Evolutionary conservation across 1,140 invertebrate species (phyloP).

Genomic region (Caerostris extrusa): DNA sequence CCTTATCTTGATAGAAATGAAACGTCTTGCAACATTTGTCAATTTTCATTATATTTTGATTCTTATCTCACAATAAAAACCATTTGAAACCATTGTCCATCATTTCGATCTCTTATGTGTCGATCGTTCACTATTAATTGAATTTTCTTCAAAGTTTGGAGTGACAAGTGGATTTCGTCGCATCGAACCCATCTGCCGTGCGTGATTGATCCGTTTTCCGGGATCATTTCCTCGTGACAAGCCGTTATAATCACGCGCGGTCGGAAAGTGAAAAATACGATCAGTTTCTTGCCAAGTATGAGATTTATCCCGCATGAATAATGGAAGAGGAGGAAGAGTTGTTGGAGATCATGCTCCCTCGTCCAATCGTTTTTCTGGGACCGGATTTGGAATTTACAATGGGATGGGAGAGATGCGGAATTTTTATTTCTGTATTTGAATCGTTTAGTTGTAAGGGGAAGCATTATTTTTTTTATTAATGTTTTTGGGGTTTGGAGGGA

Average conservation of each 20-base stretch:
- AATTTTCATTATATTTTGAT: too few species aligned
- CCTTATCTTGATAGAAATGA: too few species aligned
- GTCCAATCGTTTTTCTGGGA: background rate
- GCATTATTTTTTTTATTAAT: background rate
- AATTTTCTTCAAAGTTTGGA: background rate
- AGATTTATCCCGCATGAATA: slow-evolving; percentile 53
- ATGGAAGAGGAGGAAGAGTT: slow-evolving; percentile 20
- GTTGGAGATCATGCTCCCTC: background rate
- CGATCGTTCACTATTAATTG: background rate
- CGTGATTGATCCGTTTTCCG: slow-evolving; percentile 20
- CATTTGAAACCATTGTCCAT: too few species aligned
- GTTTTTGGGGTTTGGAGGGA: background rate
- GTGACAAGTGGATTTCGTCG: slow-evolving; percentile 28
- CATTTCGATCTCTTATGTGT: too few species aligned
- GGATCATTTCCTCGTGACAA: slow-evolving; percentile 56
- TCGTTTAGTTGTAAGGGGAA: background rate
- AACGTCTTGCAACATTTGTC: too few species aligned
- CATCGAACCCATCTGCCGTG: background rate
- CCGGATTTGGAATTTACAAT: slow-evolving; percentile 36
- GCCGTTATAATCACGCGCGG: slow-evolving; percentile 50
- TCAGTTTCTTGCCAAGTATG: slow-evolving; percentile 28
- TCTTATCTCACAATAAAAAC: too few species aligned
- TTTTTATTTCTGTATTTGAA: slow-evolving; percentile 5
- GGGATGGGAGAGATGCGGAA: background rate
- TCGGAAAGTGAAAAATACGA: slow-evolving; percentile 53